These are phyloP conservation scores for Phrynocephalus forsythii DNA, from an alignment of 2,797 vertebrate species.

Conservation along the genomic window DNA sequence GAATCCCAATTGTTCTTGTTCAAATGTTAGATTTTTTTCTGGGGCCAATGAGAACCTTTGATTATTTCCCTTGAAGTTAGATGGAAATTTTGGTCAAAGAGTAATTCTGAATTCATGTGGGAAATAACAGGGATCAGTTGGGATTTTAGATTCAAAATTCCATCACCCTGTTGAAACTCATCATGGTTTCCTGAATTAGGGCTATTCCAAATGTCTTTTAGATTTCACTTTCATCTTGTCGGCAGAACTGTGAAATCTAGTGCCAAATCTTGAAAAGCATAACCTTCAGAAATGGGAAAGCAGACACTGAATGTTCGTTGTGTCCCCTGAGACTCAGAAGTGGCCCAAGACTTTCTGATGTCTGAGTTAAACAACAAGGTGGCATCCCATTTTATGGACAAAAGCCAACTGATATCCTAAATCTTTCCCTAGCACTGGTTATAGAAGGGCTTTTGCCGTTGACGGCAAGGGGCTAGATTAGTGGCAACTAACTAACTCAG, in stretches of 20 bases:
- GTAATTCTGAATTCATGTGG: neutral
- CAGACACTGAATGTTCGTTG: too few relatives aligned
- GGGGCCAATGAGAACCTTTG: neutral
- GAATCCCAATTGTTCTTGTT: neutral
- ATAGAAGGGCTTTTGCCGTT: neutral
- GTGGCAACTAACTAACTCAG: neutral
- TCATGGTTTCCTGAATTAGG: too few relatives aligned
- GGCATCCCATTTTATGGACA: neutral
- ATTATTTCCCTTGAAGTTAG: neutral
- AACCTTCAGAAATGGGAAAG: neutral
- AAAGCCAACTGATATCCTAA: neutral
- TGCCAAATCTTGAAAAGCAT: neutral
- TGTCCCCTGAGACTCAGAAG: too few relatives aligned
- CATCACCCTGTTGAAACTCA: too few relatives aligned
- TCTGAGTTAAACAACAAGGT: neutral
- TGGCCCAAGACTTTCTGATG: neutral
- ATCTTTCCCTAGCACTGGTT: neutral
- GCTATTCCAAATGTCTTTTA: neutral
- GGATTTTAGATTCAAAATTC: too few relatives aligned
- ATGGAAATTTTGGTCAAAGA: neutral
- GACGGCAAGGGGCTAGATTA: neutral
- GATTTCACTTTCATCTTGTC: neutral
- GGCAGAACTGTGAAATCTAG: neutral
- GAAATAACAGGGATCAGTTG: too few relatives aligned
- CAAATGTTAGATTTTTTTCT: neutral